Percentiles rank a stretch among this genome's conserved stretches.
These are phyloP conservation scores for Leptinotarsa defecta DNA, from an alignment of 1,140 invertebrate species.

Conservation along the genomic window DNA sequence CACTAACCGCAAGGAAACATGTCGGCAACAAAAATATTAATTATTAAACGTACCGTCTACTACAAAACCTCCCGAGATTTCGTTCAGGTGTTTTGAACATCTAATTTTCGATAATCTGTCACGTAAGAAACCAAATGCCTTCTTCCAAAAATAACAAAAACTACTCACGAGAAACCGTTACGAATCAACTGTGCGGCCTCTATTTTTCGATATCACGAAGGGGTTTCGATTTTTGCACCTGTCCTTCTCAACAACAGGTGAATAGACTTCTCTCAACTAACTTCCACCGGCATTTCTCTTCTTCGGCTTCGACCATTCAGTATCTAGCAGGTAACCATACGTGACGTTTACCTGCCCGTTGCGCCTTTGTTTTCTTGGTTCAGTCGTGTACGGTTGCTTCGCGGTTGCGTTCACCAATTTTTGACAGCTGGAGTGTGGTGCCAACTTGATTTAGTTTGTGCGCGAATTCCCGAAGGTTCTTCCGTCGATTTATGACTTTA, in stretches of 20 bases:
- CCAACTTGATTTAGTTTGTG: constrained; percentile 11
- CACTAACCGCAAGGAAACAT: too few species aligned
- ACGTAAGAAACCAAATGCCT: too few species aligned
- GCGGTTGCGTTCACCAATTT: neutral
- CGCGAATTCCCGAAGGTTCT: neutral
- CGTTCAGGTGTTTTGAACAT: too few species aligned
- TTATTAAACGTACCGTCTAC: too few species aligned
- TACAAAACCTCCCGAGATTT: too few species aligned
- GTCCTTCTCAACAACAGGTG: constrained; percentile 19
- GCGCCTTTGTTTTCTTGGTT: constrained; percentile 1
- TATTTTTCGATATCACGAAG: constrained; percentile 8
- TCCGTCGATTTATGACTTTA: neutral
- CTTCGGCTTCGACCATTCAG: constrained; percentile 15
- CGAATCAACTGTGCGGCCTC: neutral
- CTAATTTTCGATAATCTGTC: too few species aligned
- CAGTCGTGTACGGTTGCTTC: neutral
- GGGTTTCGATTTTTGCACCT: constrained; percentile 4
- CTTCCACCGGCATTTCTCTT: constrained; percentile 16
- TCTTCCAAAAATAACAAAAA: neutral
- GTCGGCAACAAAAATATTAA: too few species aligned
- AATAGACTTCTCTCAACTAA: constrained; percentile 19
- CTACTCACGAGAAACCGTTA: neutral
- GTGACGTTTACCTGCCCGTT: constrained; percentile 4
- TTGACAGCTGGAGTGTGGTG: constrained; percentile 16
- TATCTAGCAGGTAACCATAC: constrained; percentile 13